phyloP scores from a whole-genome alignment of 1,140 invertebrate species.

The Sitophilus oryzae region DNA sequence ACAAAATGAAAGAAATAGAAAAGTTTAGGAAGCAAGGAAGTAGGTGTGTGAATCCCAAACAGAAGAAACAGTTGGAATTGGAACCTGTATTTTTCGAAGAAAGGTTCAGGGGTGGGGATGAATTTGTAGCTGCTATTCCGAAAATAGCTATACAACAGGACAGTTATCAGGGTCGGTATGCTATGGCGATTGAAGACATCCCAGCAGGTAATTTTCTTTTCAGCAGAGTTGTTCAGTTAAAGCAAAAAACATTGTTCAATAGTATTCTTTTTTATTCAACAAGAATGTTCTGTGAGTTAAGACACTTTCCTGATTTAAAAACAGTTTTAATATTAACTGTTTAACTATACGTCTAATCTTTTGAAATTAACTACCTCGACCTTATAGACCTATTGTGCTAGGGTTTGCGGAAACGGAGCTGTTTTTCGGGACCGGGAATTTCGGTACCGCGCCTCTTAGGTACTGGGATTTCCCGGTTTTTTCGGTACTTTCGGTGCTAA shows the following conservation, averaged over 20 bases:
- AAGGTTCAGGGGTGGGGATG: slow-evolving; percentile 25
- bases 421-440: too few relatives aligned
- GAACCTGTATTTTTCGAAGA: slow-evolving; percentile 21
- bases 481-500: too few relatives aligned
- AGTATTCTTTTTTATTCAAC: not conserved
- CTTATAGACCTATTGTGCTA: too few relatives aligned
- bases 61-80: slow-evolving; percentile 17
- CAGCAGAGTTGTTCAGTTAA: not conserved
- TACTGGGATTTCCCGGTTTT: too few relatives aligned
- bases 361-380: too few relatives aligned
- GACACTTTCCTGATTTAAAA: too few relatives aligned
- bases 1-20: slow-evolving; percentile 35
- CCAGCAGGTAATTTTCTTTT: slow-evolving; percentile 29
- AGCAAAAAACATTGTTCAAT: not conserved
- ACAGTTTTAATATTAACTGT: too few relatives aligned
- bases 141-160: slow-evolving; percentile 53
- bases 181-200: slow-evolving; percentile 44
- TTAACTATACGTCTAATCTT: too few relatives aligned
- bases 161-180: slow-evolving; percentile 43
- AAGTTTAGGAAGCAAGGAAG: slow-evolving; percentile 17
- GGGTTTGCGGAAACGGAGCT: too few relatives aligned
- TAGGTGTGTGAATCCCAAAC: slow-evolving; percentile 2
- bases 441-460: too few relatives aligned
- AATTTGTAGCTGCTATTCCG: slow-evolving; percentile 35
- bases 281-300: too few relatives aligned